phyloP scores from a whole-genome alignment of 2,113 vertebrate genomes.

The Sinocyclocheilus grahami region DNA sequence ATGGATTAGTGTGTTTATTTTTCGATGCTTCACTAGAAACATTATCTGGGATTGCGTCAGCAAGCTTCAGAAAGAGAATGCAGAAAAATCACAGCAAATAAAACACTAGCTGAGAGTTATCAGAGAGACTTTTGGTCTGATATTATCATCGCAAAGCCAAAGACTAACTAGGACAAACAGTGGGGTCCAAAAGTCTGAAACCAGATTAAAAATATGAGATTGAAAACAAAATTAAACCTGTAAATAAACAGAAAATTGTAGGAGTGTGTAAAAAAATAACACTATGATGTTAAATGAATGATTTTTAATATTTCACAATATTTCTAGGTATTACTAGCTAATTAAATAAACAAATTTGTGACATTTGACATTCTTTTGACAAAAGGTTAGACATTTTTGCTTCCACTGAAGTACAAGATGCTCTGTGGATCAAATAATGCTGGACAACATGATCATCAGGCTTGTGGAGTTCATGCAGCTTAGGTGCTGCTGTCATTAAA shows the following conservation, averaged over 20 bases:
- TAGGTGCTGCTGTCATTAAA: too few relatives aligned
- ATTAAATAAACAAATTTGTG: not conserved
- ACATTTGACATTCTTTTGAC: not conserved
- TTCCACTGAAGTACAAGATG: too few relatives aligned
- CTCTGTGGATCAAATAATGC: too few relatives aligned
- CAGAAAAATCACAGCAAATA: not conserved
- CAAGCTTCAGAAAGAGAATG: constrained; percentile 63
- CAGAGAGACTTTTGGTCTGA: not conserved
- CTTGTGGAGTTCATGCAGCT: too few relatives aligned
- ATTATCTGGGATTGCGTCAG: constrained; percentile 75
- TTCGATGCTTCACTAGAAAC: constrained; percentile 64
- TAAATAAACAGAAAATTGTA: not conserved
- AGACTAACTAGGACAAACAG: constrained; percentile 10
- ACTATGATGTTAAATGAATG: too few relatives aligned
- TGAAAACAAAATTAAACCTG: not conserved
- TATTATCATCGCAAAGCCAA: not conserved
- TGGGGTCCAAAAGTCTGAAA: constrained; percentile 8
- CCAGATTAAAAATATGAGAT: not conserved
- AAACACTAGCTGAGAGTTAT: not conserved
- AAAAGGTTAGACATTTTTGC: too few relatives aligned
- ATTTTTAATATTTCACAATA: too few relatives aligned
- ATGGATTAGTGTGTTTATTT: constrained; percentile 68
- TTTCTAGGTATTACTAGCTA: too few relatives aligned
- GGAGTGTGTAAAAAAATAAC: not conserved
- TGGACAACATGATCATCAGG: too few relatives aligned